Conservation (phyloP, 1,140 invertebrate species). For the Mamestra configurata region DNA sequence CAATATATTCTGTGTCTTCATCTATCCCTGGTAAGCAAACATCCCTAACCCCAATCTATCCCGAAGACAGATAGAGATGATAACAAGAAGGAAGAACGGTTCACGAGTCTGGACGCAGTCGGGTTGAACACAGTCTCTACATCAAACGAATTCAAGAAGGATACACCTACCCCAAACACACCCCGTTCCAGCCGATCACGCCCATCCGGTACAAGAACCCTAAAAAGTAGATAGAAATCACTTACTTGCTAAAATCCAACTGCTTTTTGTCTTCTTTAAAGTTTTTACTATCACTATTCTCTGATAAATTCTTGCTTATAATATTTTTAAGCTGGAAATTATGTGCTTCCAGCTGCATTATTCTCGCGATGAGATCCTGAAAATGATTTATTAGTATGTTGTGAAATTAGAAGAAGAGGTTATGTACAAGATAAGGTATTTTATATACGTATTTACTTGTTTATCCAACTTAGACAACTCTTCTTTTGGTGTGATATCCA, state of each 20-base stretch:
- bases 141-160: no score
- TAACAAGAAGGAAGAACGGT: no score
- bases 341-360: conserved; percentile 90
- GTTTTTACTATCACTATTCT: conserved; percentile 51
- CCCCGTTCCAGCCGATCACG: no score
- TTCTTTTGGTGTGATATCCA: conserved; percentile 63
- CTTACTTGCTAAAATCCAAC: conserved; percentile 90
- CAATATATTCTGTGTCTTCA: no score
- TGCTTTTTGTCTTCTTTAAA: conserved; percentile 67
- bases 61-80: no score
- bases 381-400: conserved; percentile 46
- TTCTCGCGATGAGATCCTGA: conserved; percentile 90
- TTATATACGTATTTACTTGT: conserved; percentile 66
- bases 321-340: conserved; percentile 90
- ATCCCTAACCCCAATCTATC: no score
- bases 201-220: no score
- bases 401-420: conserved; percentile 53
- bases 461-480: conserved; percentile 74
- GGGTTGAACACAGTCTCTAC: no score
- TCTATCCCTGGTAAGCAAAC: no score
- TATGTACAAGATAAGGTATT: conserved; percentile 48
- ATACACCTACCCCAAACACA: no score
- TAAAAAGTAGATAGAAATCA: not conserved
- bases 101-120: no score
- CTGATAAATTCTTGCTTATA: conserved; percentile 84